phyloP scores from a whole-genome alignment of 1,140 invertebrate genomes.

The Pararge aegeria region DNA sequence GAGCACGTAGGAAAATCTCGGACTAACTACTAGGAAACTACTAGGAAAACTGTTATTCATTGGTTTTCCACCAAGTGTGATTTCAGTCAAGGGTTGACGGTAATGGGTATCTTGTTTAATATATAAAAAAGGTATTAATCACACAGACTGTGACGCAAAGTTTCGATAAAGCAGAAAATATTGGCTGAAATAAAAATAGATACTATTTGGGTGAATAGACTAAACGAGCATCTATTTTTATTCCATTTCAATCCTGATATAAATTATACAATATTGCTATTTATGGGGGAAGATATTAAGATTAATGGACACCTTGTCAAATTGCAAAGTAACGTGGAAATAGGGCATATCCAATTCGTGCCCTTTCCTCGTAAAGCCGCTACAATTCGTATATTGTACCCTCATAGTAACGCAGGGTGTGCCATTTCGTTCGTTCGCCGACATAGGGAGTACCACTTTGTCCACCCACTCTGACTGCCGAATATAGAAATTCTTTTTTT shows the following conservation, averaged over 20 bases:
- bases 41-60: no score
- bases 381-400: constrained; percentile 9
- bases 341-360: constrained; percentile 23
- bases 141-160: no score
- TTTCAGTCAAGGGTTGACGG: no score
- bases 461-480: neutral
- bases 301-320: neutral
- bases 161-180: no score
- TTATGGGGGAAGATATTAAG: neutral
- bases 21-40: no score
- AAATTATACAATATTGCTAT: neutral
- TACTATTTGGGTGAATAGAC: no score
- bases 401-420: constrained; percentile 25
- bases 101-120: no score
- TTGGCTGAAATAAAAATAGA: no score
- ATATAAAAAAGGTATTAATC: no score
- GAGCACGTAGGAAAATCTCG: no score
- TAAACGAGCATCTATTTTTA: no score
- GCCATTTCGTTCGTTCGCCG: constrained; percentile 23
- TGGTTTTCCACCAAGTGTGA: no score
- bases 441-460: constrained; percentile 18
- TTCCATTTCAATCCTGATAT: neutral
- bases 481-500: constrained; percentile 1
- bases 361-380: constrained; percentile 18
- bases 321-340: constrained; percentile 6